Evolutionary conservation across 2,797 vertebrate species (phyloP), one percentile per base, ranked within the genome.

Genomic region (Acrossocheilus fasciatus): DNA sequence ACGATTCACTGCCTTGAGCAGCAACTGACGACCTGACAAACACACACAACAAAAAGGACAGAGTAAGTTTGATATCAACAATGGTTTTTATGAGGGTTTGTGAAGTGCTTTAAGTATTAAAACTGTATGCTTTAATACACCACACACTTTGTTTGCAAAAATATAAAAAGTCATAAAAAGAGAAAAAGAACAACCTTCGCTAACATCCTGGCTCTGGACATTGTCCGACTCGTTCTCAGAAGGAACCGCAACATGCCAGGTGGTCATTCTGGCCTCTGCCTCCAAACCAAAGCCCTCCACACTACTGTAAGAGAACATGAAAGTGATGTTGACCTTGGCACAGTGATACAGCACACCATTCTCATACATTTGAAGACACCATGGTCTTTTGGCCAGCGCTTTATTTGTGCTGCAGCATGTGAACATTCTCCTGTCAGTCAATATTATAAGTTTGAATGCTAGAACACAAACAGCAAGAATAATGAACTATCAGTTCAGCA

Each of bases 251-350:
- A 99, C 96, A 83, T 99, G 98, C 98, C 98, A 99, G 41, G 98
- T 99, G 6, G 98, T 99, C 98, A 99, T 99, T 88, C 98, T 95
- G 80, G 98, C 98, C 95, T 99, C 98, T 20, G 98, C 98, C 94
- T 99, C 98, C 93, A 99, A 92, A 83, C 98, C 98, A 87, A 99
- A 99, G 20, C 98, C 98, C 87, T 99, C 98, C 86, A 98, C 96
- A 0, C 96, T 97, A 69, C 98, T 99, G 93, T 59, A 69, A 74
- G 88, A 17, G 90, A 73, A 36, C 41, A 83, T 12, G 18, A 81
- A 26, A 68, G 43, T 30, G 34, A 36, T 11, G 18, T 34, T 9
- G 41, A 15, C 12, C 12, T 5, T 23, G 41, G 45, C 18, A 17
- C 11, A 4, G n/a, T 1, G 34, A 69, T 26, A 78, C 54, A 75